Evolutionary conservation across 2,888 invertebrate species (phyloP), one percentile per base, ranked within the genome.

Genomic region (Cataglyphis albicans): DNA sequence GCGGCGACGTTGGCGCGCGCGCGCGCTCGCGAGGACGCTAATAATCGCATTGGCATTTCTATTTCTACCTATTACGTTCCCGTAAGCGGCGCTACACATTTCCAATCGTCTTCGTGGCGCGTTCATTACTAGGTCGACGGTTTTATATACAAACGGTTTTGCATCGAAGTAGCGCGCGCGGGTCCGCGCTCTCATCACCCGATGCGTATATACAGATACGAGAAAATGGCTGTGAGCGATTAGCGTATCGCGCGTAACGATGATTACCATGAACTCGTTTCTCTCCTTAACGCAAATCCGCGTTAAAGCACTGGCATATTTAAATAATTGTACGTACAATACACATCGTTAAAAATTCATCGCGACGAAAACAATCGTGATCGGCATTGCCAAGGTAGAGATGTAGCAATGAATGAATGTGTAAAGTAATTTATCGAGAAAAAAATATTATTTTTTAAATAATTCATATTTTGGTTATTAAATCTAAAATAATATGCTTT

Each of bases 61-160:
- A 85, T 87, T 87, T 90, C 91, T 90, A 91, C 87, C 89, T 85
- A 88, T 91, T 89, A 90, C 88, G 85, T 87, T 85, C 82, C 83
- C 76, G 76, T n/a, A n/a, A n/a, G 72, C 68, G 29, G 61, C 59
- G 59, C 82, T 86, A 86, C 81, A 84, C 87, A 88, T 90, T 88
- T 87, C 64, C 88, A 86, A 88, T 85, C 85, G 80, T 87, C 86
- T 70, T 85, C 64, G 65, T n/a, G 5, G 72, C 38, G 72, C 35
- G 63, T 35, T 63, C 21, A 52, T 82, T 84, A 68, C 70, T 48
- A 57, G 63, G 70, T 80, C 64, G 80, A 12, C 35, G 29, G 48
- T 55, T 81, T 81, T 64, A 41, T 41, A 55, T 4, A 38, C n/a
- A 57, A 57, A 57, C 67, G 12, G 18, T 41, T 52, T n/a, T 29